Evolutionary conservation across 2,113 vertebrate species (phyloP), one percentile per base, ranked within the genome.

Genomic region (Myodes glareolus): DNA sequence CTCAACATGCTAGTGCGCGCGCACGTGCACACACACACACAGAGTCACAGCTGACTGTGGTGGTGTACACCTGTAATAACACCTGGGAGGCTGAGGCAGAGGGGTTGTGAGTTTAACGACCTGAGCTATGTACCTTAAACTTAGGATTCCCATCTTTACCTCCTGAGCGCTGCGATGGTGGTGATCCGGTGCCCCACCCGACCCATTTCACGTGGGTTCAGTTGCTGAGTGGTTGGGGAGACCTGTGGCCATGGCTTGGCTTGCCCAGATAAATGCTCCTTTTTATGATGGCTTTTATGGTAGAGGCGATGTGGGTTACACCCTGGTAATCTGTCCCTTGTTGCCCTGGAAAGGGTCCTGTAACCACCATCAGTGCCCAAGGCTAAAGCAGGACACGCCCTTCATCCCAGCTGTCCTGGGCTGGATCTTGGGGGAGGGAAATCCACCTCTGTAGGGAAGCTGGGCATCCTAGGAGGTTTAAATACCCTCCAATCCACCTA

Each of bases 141-240:
- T 42, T 2, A 4, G 4, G 10, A 23, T 21, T 47, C 63, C 42
- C 9, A 14, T 42, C 31, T 78, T 45, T 10, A 45, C 12, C 55
- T 78, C 58, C 31, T n/a, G 58, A 90, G 33, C 19, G 31, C 75
- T 65, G 52, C 72, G 73, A 47, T 33, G 31, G 6, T 42, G 31
- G 6, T 29, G 29, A 27, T 8, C 1, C 2, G 7, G 17, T 33
- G 25, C 27, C 36, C 8, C 50, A n/a, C 85, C 70, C 2, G 0
- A 12, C 70, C n/a, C 14, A 25, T 39, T 7, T 65, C 58, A 29
- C 21, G 1, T 25, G 39, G 39, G 13, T 67, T 78, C 75, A 63
- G 39, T 47, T 91, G 55, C 73, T 65, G 73, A 65, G 58, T n/a
- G 58, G 58, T 23, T 25, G 19, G n/a, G 21, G 36, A 86, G 84